Evolutionary conservation across 2,888 invertebrate species (phyloP).

Genomic region (Amblyjoppa fuscipennis): DNA sequence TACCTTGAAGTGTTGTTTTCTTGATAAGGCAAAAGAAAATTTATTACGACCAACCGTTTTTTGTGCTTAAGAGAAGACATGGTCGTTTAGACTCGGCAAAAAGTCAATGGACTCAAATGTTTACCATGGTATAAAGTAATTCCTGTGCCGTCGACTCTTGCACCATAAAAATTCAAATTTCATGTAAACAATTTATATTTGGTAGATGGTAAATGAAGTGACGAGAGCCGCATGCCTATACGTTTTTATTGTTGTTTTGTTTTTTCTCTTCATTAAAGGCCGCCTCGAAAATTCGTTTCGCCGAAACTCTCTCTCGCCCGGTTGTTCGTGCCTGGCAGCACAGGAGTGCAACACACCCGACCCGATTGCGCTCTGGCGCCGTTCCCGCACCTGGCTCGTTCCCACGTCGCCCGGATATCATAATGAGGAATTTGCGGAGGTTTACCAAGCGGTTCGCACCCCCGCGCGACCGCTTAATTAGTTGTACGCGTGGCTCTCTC

Average conservation of each 20-base stretch:
- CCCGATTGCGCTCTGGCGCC: constrained; percentile 35
- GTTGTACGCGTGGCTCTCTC: constrained; percentile 60
- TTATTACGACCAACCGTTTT: too few relatives aligned
- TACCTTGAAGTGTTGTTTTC: too few relatives aligned
- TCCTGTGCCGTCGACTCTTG: background rate
- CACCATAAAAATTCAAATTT: background rate
- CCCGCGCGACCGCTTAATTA: constrained; percentile 68
- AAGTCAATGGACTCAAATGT: too few relatives aligned
- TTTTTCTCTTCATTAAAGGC: background rate
- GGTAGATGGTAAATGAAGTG: background rate
- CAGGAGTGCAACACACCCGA: constrained; percentile 16
- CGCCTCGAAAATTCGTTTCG: background rate
- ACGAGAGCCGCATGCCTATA: background rate
- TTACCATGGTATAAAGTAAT: background rate
- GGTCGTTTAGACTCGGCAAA: too few relatives aligned
- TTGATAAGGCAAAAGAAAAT: too few relatives aligned
- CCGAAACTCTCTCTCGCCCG: background rate
- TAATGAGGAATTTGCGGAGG: constrained; percentile 72
- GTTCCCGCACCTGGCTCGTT: constrained; percentile 65
- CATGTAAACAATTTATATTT: background rate
- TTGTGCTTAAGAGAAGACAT: too few relatives aligned
- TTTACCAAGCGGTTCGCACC: constrained; percentile 67
- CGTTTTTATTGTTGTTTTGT: background rate
- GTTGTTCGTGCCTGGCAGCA: background rate
- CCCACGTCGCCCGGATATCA: constrained; percentile 68